Percentiles rank a stretch among this genome's conserved stretches.
phyloP scores from a whole-genome alignment of 2,888 invertebrate species.

The Lithophane leautieri region DNA sequence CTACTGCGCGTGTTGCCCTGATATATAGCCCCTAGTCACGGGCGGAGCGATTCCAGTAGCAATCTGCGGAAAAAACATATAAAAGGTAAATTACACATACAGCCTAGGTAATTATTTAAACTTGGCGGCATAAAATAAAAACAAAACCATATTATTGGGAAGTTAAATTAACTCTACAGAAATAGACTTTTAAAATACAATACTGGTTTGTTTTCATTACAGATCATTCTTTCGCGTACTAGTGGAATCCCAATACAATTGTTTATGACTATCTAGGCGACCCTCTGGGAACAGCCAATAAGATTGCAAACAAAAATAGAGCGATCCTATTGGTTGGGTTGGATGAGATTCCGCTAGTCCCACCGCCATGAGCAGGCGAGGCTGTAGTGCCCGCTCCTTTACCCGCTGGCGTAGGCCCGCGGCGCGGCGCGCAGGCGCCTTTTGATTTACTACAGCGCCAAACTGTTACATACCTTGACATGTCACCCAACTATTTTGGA shows the following conservation, averaged over 20 bases:
- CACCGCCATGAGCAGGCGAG: not conserved
- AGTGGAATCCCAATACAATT: slow-evolving; percentile 9
- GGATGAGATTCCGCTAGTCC: slow-evolving; percentile 22
- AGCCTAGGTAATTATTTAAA: slow-evolving; percentile 38
- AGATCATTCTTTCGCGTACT: slow-evolving; percentile 7
- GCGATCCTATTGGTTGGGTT: slow-evolving; percentile 16
- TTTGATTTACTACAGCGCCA: slow-evolving; percentile 84
- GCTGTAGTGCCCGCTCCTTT: slow-evolving; percentile 44
- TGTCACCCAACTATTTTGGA: slow-evolving; percentile 61
- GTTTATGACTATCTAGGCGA: not conserved
- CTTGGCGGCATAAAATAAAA: slow-evolving; percentile 26
- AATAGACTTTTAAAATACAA: slow-evolving; percentile 13
- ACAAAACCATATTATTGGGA: slow-evolving; percentile 24
- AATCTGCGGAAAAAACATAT: slow-evolving; percentile 56
- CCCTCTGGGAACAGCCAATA: slow-evolving; percentile 20
- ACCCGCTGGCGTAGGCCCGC: slow-evolving; percentile 38
- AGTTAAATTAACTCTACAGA: slow-evolving; percentile 21
- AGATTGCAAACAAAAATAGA: slow-evolving; percentile 1
- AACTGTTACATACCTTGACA: slow-evolving; percentile 76
- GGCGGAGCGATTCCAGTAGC: slow-evolving; percentile 71
- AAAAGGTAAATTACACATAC: slow-evolving; percentile 30
- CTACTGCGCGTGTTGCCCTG: slow-evolving; percentile 73
- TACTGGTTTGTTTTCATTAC: slow-evolving; percentile 1
- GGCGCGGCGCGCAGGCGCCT: slow-evolving; percentile 74
- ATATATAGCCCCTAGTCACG: slow-evolving; percentile 69